phyloP scores from a whole-genome alignment of 2,888 invertebrate genomes.

The Cantharis rustica region DNA sequence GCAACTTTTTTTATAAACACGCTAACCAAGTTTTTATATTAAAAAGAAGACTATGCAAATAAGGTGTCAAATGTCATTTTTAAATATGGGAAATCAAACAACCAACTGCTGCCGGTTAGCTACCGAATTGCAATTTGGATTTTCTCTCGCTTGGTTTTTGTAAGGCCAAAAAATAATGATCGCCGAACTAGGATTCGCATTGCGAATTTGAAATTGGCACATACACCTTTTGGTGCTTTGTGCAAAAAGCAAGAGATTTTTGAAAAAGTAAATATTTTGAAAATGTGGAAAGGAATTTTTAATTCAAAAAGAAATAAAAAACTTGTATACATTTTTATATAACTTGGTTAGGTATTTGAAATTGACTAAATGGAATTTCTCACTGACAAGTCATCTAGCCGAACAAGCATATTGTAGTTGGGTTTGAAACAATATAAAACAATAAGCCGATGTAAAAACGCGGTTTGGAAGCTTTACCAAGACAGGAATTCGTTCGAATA shows the following conservation, averaged over 20 bases:
- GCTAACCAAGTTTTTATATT: conserved; percentile 18
- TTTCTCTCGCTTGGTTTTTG: no score
- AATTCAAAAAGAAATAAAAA: not conserved
- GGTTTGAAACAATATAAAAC: conserved; percentile 15
- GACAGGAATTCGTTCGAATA: conserved; percentile 16
- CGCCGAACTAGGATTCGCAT: no score
- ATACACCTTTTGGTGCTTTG: not conserved
- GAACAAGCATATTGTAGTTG: not conserved
- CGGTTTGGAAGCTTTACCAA: conserved; percentile 7
- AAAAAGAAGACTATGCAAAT: conserved; percentile 12
- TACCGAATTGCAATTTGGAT: not conserved
- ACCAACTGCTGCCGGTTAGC: not conserved
- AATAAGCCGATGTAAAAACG: conserved; percentile 17
- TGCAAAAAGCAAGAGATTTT: not conserved
- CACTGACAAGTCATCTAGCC: conserved; percentile 11
- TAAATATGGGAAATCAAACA: not conserved
- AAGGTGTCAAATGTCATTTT: conserved; percentile 12
- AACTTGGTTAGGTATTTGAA: not conserved
- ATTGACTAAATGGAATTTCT: not conserved
- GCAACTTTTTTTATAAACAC: conserved; percentile 37
- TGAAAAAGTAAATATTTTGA: not conserved
- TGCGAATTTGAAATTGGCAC: no score
- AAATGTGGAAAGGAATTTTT: not conserved
- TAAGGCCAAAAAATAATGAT: no score
- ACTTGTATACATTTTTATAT: not conserved